These are phyloP conservation scores for Bombus waltoni DNA, from an alignment of 1,140 invertebrate genomes.

Conservation along the genomic window DNA sequence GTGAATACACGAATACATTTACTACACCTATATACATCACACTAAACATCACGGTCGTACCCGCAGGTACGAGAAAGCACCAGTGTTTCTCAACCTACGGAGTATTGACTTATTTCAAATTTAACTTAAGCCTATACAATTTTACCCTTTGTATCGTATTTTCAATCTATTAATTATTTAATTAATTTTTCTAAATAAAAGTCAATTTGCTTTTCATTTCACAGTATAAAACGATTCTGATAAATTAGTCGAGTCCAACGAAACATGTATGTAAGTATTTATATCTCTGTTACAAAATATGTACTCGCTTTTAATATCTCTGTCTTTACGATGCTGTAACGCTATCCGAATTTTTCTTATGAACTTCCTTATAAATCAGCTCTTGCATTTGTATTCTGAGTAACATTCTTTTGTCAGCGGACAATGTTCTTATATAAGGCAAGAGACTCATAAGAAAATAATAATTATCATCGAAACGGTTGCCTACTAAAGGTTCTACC, in stretches of 20 bases:
- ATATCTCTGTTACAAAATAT: conserved; percentile 37
- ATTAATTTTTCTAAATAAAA: background rate
- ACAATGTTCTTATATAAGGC: conserved; percentile 77
- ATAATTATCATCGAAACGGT: conserved; percentile 79
- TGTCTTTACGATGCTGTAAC: conserved; percentile 14
- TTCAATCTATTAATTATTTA: background rate
- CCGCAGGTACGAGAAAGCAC: conserved; percentile 73
- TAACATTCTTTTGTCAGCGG: conserved; percentile 77
- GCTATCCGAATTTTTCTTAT: conserved; percentile 73
- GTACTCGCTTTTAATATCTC: background rate
- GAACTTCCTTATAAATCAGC: conserved; percentile 80
- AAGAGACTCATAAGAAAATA: conserved; percentile 80
- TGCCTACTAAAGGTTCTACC: conserved; percentile 73
- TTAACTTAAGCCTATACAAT: background rate
- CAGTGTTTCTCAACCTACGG: conserved; percentile 69
- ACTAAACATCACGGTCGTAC: conserved; percentile 59
- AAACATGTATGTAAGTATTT: background rate
- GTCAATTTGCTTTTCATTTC: background rate
- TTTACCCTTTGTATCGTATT: background rate
- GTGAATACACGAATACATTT: conserved; percentile 47
- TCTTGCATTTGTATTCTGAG: conserved; percentile 81
- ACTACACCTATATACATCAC: conserved; percentile 44
- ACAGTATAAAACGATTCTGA: background rate
- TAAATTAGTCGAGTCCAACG: background rate
- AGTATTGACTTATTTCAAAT: background rate